Base-by-base conservation (phyloP, 2,113 vertebrate genomes). In the Aspiorhynchus laticeps region DNA sequence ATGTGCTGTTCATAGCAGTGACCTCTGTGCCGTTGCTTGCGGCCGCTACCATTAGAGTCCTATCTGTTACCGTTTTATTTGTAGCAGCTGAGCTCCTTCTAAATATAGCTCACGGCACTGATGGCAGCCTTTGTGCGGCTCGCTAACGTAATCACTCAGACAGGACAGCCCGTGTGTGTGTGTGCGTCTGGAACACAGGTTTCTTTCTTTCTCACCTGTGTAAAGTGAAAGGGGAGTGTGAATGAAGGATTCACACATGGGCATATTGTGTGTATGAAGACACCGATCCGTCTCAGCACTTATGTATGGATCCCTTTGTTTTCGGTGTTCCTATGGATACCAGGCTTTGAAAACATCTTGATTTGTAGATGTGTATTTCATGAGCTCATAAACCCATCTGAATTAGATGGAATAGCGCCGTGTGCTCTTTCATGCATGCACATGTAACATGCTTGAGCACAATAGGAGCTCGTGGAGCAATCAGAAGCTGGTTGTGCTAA, bases 101-200 rank as follows among this genome's bases (percentile, higher is more conserved):
- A 95, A 95, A 96, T 96, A 96, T 96, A 96, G 93, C 91, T 92
- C 90, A 90, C 75, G 85, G 87, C 91, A 91, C 92, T 91, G 94
- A 90, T 91, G 80, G 93, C 89, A 88, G 91, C 90, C 92, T 94
- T 94, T 89, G 82, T 85, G 41, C 80, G 33, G 69, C 86, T 87
- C 28, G 56, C 84, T 87, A 63, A 94, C 0, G 0, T 91, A 91
- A 91, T 90, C 82, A 87, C 19, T 85, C 85, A 51, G 82, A 85
- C 87, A 33, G 26, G 73, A 65, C 46, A 77, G 36, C 8, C 12
- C 43, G 33, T 61, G 11, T 84, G 76, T 83, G 65, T 74, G 65
- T 80, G 75, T 79, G 26, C 9, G 3, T 19, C 17, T 36, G 31
- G 6, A 19, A 8, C 19, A 59, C 53, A 24, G 19, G 19, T 80